Base-by-base conservation (phyloP, 2,113 vertebrate genomes). In the Istiophorus platypterus region DNA sequence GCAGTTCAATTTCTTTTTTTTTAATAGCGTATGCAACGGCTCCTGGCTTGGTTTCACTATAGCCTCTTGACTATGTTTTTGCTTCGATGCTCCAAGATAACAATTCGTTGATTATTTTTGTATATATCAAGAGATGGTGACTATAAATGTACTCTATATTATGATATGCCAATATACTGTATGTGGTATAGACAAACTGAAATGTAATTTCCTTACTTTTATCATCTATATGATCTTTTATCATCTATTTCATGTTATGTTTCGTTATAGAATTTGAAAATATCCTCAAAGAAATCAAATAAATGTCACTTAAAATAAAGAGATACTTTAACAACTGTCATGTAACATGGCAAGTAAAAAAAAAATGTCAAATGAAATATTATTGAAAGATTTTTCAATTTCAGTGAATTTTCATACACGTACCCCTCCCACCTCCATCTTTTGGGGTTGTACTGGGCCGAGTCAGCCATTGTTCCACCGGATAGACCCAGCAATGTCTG, bases 401-500 rank as follows among this genome's bases (percentile, higher is more conserved):
- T 73, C 58, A 22, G 18, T 41, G 26, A 31, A 42, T 49, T 80
- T 61, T 69, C 22, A 66, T 4, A 22, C 17, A 7, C 22, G 34
- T 39, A 13, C 39, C 2, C 14, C 27, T n/a, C 52, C 27, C 14
- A 11, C 63, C 52, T 63, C 3, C 54, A 84, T 37, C 37, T 63
- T 45, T 80, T 31, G 78, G 63, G 74, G 42, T 9, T 81, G 54
- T 45, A 79, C 39, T 71, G 72, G 56, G 26, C 70, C 26, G 10
- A 78, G 68, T 34, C 70, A 27, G 12, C 62, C 26, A 80, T 90
- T 85, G 76, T 91, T 75, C 72, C 67, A 8, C 76, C 37, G 47
- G 73, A 87, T 70, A 62, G 79, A 62, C 73, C 71, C 76, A 71
- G 68, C 79, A 86, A 79, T 65, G 79, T 85, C 83, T 83, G 74